These are phyloP conservation scores for Psephotus haematonotus DNA, from an alignment of 2,113 vertebrate genomes.

Conservation along the genomic window DNA sequence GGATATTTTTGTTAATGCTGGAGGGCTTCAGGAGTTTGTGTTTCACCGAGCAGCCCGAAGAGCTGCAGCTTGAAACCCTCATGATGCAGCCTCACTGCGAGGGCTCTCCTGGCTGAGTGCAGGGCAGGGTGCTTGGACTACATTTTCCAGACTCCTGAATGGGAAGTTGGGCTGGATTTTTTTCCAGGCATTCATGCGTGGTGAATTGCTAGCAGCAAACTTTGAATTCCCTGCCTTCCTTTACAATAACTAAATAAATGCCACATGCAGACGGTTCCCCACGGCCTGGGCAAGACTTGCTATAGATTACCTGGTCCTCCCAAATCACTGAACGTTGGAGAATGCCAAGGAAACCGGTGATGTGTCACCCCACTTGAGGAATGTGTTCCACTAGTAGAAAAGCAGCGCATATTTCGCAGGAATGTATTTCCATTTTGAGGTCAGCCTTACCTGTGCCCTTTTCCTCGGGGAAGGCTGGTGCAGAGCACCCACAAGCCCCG, in stretches of 20 bases:
- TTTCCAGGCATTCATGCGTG: background rate
- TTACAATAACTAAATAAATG: background rate
- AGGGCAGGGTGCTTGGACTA: background rate
- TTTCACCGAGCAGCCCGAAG: background rate
- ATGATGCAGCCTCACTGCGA: background rate
- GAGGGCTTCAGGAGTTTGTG: background rate
- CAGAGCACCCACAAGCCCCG: rapidly evolving
- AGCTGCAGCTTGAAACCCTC: background rate
- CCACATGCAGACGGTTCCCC: background rate
- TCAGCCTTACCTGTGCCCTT: background rate
- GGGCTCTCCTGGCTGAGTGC: background rate
- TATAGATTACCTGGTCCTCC: background rate
- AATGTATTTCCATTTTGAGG: background rate
- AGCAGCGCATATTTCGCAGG: background rate
- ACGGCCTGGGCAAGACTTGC: background rate
- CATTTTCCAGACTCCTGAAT: background rate
- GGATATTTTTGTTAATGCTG: background rate
- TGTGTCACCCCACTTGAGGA: background rate
- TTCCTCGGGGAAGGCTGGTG: background rate
- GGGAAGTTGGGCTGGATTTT: background rate
- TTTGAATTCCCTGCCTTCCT: background rate
- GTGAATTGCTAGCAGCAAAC: background rate
- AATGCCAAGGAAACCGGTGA: background rate
- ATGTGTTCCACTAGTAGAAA: background rate
- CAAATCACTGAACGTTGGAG: background rate